A percentile compares a stretch with the other conserved stretches of the same genome.
phyloP scores from a whole-genome alignment of 2,113 vertebrate species.

The Thomomys bottae region DNA sequence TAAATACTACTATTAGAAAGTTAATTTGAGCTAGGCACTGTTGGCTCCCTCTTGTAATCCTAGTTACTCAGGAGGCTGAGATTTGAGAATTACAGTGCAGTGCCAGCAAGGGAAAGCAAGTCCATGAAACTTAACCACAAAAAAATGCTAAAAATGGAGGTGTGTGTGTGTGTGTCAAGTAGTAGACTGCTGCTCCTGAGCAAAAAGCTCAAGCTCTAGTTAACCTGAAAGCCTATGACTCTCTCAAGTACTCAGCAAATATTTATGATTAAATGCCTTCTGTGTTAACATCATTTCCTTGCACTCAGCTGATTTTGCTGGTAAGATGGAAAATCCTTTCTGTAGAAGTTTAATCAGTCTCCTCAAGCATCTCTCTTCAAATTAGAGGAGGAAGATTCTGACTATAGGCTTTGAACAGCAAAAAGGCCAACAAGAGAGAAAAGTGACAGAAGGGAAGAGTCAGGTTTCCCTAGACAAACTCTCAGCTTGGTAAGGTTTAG shows the following conservation, averaged over 20 bases:
- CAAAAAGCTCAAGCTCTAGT: no score
- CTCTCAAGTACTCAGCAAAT: neutral
- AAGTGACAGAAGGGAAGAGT: neutral
- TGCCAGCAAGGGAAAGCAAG: no score
- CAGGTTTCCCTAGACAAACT: neutral
- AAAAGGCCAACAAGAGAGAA: neutral
- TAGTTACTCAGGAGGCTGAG: no score
- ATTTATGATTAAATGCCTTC: neutral
- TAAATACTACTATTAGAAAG: no score
- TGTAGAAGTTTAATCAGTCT: neutral
- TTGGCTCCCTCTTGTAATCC: no score
- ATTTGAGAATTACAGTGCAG: no score
- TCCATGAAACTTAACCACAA: no score
- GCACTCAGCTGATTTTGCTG: neutral
- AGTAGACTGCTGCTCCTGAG: no score
- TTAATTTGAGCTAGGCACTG: no score
- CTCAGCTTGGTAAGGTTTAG: neutral
- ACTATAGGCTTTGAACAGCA: neutral
- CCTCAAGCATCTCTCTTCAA: neutral
- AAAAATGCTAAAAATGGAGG: no score
- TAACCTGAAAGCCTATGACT: neutral
- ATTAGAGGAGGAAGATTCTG: neutral
- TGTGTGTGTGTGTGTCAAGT: no score
- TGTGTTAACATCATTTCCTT: neutral
- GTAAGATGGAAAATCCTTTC: neutral